Conservation (phyloP, 2,888 invertebrate genomes). For the Geophilus truncorum region DNA sequence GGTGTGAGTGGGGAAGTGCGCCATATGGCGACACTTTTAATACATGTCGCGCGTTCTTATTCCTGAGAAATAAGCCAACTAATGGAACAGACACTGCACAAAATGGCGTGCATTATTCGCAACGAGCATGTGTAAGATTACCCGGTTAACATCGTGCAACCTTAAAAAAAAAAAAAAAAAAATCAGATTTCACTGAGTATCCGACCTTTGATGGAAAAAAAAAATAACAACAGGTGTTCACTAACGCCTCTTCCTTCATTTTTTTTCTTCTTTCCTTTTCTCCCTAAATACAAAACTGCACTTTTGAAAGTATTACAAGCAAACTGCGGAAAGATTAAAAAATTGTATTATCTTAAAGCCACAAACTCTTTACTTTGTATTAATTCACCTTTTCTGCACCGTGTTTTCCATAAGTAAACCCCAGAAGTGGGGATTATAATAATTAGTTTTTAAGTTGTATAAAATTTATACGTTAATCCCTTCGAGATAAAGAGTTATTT, state of each 20-base stretch:
- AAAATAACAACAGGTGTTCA: not conserved
- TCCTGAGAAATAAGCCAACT: constrained; percentile 20
- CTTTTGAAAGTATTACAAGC: not conserved
- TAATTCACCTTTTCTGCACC: too few species aligned
- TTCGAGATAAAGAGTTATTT: too few species aligned
- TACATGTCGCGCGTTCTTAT: constrained; percentile 14
- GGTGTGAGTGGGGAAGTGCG: not conserved
- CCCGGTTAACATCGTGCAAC: not conserved
- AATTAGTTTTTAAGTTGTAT: too few species aligned
- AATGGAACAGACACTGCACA: constrained; percentile 16
- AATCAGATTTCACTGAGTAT: not conserved
- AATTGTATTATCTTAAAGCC: not conserved
- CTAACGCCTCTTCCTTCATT: not conserved
- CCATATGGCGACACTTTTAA: constrained; percentile 16
- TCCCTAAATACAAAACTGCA: not conserved
- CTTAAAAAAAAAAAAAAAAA: not conserved
- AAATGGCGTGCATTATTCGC: constrained; percentile 7
- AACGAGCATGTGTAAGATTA: not conserved
- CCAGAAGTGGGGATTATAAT: too few species aligned
- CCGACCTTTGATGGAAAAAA: not conserved
- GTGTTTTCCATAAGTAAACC: too few species aligned
- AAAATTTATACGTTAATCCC: too few species aligned
- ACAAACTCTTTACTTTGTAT: too few species aligned
- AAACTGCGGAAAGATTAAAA: not conserved
- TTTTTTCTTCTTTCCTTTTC: not conserved